Evolutionary conservation across 2,797 vertebrate genomes (phyloP).

Genomic region (Chelidonichthys spinosus): DNA sequence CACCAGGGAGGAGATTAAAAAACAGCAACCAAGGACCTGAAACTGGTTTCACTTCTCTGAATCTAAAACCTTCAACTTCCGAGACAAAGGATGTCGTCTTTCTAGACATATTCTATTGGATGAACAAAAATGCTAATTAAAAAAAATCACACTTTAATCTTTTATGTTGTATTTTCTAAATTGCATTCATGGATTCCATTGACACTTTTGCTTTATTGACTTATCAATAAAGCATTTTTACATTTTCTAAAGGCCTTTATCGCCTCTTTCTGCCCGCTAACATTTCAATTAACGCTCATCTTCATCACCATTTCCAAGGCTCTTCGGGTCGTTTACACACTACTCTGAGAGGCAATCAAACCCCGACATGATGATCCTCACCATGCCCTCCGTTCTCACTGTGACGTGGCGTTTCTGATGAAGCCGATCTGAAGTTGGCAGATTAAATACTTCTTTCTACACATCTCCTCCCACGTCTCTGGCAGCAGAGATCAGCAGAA

Average conservation of each 20-base stretch:
- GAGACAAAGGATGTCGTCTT: not conserved
- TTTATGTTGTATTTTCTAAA: not conserved
- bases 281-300: not conserved
- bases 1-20: too few relatives aligned
- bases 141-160: not conserved
- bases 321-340: not conserved
- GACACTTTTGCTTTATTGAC: not conserved
- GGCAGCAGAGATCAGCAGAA: conserved; percentile 49
- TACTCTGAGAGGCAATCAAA: not conserved
- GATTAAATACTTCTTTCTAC: conserved; percentile 34
- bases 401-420: not conserved
- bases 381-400: conserved; percentile 5
- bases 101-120: not conserved
- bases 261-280: not conserved
- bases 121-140: not conserved
- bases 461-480: conserved; percentile 39
- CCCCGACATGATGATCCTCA: too few relatives aligned
- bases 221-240: not conserved
- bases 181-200: not conserved
- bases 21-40: too few relatives aligned
- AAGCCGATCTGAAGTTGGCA: conserved; percentile 17
- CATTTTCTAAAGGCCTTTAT: not conserved
- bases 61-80: too few relatives aligned
- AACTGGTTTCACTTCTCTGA: too few relatives aligned
- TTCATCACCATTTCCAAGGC: not conserved